Evolutionary conservation across 1,140 invertebrate genomes (phyloP).

Genomic region (Cotesia vestalis): DNA sequence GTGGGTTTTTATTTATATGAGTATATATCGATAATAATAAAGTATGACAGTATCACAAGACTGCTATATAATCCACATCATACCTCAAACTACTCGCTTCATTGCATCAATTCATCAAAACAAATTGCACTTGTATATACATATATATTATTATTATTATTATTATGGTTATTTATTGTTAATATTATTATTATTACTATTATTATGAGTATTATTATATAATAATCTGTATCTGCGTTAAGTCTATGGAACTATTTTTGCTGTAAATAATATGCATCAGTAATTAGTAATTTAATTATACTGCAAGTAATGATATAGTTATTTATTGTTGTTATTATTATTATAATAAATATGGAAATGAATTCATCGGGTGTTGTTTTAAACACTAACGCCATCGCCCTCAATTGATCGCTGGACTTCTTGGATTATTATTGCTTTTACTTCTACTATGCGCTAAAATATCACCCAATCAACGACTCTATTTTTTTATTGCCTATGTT

Average conservation of each 20-base stretch:
- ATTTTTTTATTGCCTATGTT: neutral
- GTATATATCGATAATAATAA: constrained; percentile 10
- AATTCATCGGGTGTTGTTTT: constrained; percentile 60
- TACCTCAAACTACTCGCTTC: constrained; percentile 65
- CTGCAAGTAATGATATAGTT: neutral
- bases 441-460: constrained; percentile 51
- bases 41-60: constrained; percentile 13
- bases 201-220: too few species aligned
- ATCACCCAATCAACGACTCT: constrained; percentile 10
- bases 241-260: constrained; percentile 66
- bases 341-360: constrained; percentile 39
- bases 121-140: constrained; percentile 49
- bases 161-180: too few species aligned
- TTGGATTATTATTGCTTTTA: constrained; percentile 61
- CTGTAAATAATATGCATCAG: constrained; percentile 66
- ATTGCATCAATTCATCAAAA: constrained; percentile 72
- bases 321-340: constrained; percentile 3
- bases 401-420: constrained; percentile 63
- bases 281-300: constrained; percentile 23
- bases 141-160: constrained; percentile 51
- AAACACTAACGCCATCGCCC: constrained; percentile 65
- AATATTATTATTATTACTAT: constrained; percentile 55
- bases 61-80: constrained; percentile 10
- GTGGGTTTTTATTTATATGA: neutral
- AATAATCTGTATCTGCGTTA: constrained; percentile 60